Conservation (phyloP, 2,797 vertebrate genomes). For the Hypotaenidia philippensis region DNA sequence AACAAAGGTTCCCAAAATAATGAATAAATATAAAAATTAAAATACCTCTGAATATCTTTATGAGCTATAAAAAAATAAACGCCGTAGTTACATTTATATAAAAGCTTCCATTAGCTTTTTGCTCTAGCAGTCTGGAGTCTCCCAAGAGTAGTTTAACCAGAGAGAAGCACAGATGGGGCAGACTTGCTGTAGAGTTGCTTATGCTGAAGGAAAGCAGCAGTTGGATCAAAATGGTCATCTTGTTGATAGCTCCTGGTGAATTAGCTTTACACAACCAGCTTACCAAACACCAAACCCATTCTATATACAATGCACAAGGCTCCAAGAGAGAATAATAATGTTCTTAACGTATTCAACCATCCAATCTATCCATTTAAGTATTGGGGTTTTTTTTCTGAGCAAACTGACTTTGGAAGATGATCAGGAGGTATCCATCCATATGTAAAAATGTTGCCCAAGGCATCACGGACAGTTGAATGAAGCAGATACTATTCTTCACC, state of each 20-base stretch:
- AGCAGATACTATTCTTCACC: neutral
- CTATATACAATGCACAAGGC: neutral
- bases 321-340: neutral
- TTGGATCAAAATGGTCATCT: neutral
- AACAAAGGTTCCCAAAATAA: constrained; percentile 21
- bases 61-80: neutral
- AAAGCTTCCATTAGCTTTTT: constrained; percentile 13
- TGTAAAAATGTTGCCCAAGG: neutral
- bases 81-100: neutral
- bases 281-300: neutral
- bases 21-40: neutral
- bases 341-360: neutral
- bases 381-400: neutral
- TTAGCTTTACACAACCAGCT: neutral
- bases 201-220: neutral
- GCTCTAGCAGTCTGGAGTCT: neutral
- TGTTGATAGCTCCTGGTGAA: neutral
- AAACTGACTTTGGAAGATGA: neutral
- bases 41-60: constrained; percentile 14
- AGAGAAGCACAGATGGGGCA: neutral
- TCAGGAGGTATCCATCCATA: neutral
- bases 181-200: neutral
- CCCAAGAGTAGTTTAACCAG: neutral
- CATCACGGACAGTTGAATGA: neutral
- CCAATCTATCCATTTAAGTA: neutral